phyloP scores from a whole-genome alignment of 2,888 invertebrate species.

The Tethea ocularis region DNA sequence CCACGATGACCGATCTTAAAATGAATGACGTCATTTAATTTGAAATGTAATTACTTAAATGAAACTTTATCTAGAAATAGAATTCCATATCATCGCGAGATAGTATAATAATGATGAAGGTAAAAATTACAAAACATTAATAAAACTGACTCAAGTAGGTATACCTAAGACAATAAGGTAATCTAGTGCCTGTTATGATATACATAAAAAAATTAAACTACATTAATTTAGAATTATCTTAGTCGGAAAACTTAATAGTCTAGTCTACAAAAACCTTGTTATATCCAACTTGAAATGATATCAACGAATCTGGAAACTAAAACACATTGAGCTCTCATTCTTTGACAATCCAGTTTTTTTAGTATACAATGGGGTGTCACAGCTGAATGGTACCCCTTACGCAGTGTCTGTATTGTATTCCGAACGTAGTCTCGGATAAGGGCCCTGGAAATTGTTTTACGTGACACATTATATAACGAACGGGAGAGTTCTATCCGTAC shows the following conservation, averaged over 20 bases:
- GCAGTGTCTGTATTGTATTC: constrained; percentile 56
- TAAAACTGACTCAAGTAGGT: no score
- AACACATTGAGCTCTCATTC: constrained; percentile 18
- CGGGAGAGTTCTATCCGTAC: constrained; percentile 50
- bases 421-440: constrained; percentile 55
- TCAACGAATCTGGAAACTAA: constrained; percentile 21
- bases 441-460: constrained; percentile 70
- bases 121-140: no score
- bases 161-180: no score
- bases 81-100: no score
- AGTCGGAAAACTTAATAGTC: not conserved
- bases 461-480: constrained; percentile 68
- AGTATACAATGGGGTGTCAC: constrained; percentile 20
- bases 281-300: constrained; percentile 24
- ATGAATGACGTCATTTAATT: no score
- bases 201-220: not conserved
- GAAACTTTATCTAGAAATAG: no score
- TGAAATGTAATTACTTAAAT: no score
- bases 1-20: no score
- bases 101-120: no score
- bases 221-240: not conserved
- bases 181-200: no score
- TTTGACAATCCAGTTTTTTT: constrained; percentile 11
- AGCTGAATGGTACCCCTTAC: constrained; percentile 27
- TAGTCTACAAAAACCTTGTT: not conserved